Conservation (phyloP, 1,140 invertebrate species). For the Battus philenor region DNA sequence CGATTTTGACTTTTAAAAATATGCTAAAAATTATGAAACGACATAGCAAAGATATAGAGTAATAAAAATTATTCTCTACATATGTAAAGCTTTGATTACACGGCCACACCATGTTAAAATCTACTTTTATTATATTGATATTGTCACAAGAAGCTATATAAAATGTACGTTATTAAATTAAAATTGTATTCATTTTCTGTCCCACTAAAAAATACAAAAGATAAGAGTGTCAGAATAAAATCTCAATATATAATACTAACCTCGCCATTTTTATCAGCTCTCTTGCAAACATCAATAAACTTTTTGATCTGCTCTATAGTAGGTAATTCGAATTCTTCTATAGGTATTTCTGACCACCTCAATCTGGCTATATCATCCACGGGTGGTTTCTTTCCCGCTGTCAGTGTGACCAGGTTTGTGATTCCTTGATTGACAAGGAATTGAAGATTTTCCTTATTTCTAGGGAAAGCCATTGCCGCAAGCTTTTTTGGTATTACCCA, state of each 20-base stretch:
- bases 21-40: too few relatives aligned
- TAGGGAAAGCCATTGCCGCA: slow-evolving; percentile 78
- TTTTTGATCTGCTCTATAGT: slow-evolving; percentile 78
- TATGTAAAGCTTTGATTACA: too few relatives aligned
- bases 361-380: slow-evolving; percentile 69
- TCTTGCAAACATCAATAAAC: slow-evolving; percentile 79
- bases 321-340: slow-evolving; percentile 81
- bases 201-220: neutral
- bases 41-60: too few relatives aligned
- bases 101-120: too few relatives aligned
- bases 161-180: too few relatives aligned
- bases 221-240: neutral
- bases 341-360: slow-evolving; percentile 77
- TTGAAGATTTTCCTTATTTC: slow-evolving; percentile 66
- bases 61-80: too few relatives aligned
- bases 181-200: neutral
- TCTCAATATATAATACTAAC: slow-evolving; percentile 40
- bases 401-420: slow-evolving; percentile 77
- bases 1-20: too few relatives aligned
- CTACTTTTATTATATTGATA: too few relatives aligned
- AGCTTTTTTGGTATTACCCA: slow-evolving; percentile 78
- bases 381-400: slow-evolving; percentile 78
- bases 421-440: slow-evolving; percentile 68
- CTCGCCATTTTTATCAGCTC: slow-evolving; percentile 65
- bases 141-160: too few relatives aligned